Evolutionary conservation across 2,888 invertebrate species (phyloP).

Genomic region (Cabera pusaria): DNA sequence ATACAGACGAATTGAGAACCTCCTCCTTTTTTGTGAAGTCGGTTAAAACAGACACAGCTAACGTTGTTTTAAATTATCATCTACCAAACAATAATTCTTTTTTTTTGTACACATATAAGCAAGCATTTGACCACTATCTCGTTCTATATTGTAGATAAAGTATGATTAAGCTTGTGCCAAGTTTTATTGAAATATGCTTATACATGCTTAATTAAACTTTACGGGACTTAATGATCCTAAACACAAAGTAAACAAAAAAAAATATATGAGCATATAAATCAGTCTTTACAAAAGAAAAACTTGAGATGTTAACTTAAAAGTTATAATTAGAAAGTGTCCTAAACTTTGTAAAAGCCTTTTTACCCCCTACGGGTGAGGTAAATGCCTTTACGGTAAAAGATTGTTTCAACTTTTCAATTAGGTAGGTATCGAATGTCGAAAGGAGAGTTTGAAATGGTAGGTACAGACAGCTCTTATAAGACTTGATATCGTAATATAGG

Average conservation of each 20-base stretch:
- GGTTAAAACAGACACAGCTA: too few relatives aligned
- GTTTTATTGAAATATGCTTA: too few relatives aligned
- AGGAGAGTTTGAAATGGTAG: conserved; percentile 49
- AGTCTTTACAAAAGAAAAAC: conserved; percentile 17
- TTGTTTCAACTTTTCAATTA: conserved; percentile 58
- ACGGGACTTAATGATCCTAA: conserved; percentile 10
- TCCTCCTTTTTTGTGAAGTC: too few relatives aligned
- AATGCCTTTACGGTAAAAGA: conserved; percentile 32
- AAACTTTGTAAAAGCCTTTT: conserved; percentile 26
- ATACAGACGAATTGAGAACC: too few relatives aligned
- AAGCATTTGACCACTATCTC: too few relatives aligned
- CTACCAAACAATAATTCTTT: too few relatives aligned
- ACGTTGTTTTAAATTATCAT: too few relatives aligned
- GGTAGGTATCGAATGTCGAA: conserved; percentile 51
- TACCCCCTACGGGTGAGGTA: conserved; percentile 24
- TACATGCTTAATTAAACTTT: too few relatives aligned
- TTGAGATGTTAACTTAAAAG: conserved; percentile 25
- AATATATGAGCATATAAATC: conserved; percentile 21
- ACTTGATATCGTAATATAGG: conserved; percentile 31
- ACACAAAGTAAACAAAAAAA: conserved; percentile 12
- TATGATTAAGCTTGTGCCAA: too few relatives aligned
- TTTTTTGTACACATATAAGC: too few relatives aligned
- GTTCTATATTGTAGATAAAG: too few relatives aligned
- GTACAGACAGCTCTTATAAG: conserved; percentile 37
- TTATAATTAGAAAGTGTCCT: conserved; percentile 33